Evolutionary conservation across 2,113 vertebrate genomes (phyloP).

Genomic region (Hypomesus transpacificus): DNA sequence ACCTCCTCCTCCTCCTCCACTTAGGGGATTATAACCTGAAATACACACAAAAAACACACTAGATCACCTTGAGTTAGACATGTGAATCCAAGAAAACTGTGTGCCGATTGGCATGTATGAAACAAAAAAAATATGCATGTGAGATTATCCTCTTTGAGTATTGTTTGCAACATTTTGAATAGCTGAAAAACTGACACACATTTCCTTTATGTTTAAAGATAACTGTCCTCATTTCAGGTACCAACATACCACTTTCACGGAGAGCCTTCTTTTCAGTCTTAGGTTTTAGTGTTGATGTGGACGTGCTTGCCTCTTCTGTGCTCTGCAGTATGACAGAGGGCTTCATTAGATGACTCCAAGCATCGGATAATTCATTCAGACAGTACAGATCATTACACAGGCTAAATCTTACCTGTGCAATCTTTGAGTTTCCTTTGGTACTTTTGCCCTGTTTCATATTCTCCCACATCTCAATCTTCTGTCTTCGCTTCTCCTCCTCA

Average conservation of each 20-base stretch:
- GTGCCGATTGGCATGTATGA: no score
- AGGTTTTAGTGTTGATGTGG: conserved; percentile 62
- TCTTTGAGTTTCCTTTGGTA: conserved; percentile 65
- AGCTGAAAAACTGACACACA: no score
- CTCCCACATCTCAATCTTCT: conserved; percentile 91
- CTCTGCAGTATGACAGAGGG: conserved; percentile 47
- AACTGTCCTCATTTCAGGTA: neutral
- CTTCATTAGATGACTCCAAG: neutral
- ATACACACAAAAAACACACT: conserved; percentile 22
- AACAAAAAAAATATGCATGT: no score
- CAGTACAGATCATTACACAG: neutral
- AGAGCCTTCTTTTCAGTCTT: conserved; percentile 80
- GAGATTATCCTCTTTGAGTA: no score
- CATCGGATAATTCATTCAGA: neutral
- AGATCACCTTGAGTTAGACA: no score
- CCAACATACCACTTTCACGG: conserved; percentile 72
- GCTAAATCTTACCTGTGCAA: conserved; percentile 65
- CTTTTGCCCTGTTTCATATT: conserved; percentile 86
- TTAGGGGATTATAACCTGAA: conserved; percentile 87
- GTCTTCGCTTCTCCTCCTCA: conserved; percentile 84
- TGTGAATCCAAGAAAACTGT: no score
- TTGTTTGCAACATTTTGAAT: no score
- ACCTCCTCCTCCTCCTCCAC: conserved; percentile 81
- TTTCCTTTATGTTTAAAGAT: neutral
- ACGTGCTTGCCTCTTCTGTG: conserved; percentile 66